These are phyloP conservation scores for Drosophila setifemur DNA, from an alignment of 1,140 invertebrate species.

Conservation along the genomic window DNA sequence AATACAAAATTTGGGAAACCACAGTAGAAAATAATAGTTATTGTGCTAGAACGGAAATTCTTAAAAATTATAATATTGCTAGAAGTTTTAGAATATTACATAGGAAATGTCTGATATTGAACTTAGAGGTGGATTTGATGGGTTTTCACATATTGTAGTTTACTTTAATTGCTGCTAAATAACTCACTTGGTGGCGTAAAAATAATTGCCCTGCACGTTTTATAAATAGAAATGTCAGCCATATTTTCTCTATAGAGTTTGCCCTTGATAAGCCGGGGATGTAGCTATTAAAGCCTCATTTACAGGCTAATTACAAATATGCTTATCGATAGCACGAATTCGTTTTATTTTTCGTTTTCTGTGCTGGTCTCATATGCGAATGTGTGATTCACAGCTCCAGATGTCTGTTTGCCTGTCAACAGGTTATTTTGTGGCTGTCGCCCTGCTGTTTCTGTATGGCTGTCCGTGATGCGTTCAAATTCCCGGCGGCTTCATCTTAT, in stretches of 20 bases:
- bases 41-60: no score
- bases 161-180: no score
- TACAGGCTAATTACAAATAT: slow-evolving; percentile 44
- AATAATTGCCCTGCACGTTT: neutral
- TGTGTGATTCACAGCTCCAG: slow-evolving; percentile 26
- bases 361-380: neutral
- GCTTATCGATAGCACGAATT: slow-evolving; percentile 4
- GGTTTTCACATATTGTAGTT: no score
- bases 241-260: no score
- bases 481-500: slow-evolving; percentile 58
- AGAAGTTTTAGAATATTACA: no score
- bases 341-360: neutral
- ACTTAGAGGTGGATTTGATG: no score
- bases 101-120: no score
- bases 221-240: slow-evolving; percentile 9
- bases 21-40: no score
- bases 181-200: no score
- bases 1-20: no score
- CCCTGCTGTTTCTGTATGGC: slow-evolving; percentile 19
- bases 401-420: slow-evolving; percentile 34
- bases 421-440: slow-evolving; percentile 52
- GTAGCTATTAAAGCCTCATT: slow-evolving; percentile 34
- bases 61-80: no score
- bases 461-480: slow-evolving; percentile 14
- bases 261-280: neutral